phyloP scores from a whole-genome alignment of 2,797 vertebrate species.

The Bovichtus variegatus region DNA sequence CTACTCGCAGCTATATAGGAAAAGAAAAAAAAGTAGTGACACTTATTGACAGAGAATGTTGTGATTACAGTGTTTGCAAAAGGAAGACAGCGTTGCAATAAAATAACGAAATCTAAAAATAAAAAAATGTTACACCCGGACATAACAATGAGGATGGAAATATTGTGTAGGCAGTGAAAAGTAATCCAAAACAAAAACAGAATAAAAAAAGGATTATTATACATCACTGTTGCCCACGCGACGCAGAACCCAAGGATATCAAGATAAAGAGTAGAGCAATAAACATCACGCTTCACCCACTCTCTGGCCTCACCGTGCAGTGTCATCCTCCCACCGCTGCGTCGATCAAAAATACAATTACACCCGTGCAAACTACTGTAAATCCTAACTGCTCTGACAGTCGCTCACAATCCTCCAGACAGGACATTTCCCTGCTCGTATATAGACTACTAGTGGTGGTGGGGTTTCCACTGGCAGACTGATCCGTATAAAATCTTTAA shows the following conservation, averaged over 20 bases:
- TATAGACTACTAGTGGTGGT: conserved; percentile 24
- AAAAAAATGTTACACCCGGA: background rate
- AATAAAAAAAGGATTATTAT: conserved; percentile 29
- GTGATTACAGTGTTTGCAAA: background rate
- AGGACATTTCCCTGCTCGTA: conserved; percentile 29
- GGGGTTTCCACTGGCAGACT: conserved; percentile 21
- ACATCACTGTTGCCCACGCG: conserved; percentile 5
- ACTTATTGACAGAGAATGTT: background rate
- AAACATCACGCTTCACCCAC: conserved; percentile 2
- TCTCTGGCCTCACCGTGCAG: conserved; percentile 3
- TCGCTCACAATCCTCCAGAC: conserved; percentile 12
- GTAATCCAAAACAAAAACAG: conserved; percentile 6
- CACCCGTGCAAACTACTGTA: conserved; percentile 22
- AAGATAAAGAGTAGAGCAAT: conserved; percentile 10
- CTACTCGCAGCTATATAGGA: fast-evolving
- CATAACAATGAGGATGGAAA: background rate
- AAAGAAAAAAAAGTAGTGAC: too few relatives aligned
- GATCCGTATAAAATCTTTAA: conserved; percentile 44
- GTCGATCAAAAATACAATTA: conserved; percentile 36
- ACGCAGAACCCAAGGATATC: conserved; percentile 4
- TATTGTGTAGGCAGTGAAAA: background rate
- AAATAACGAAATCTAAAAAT: conserved; percentile 4
- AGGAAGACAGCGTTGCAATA: background rate
- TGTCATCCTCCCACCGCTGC: background rate
- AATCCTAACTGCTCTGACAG: conserved; percentile 36